Conservation (phyloP, 2,113 vertebrate species). For the Synodontis membranacea region DNA sequence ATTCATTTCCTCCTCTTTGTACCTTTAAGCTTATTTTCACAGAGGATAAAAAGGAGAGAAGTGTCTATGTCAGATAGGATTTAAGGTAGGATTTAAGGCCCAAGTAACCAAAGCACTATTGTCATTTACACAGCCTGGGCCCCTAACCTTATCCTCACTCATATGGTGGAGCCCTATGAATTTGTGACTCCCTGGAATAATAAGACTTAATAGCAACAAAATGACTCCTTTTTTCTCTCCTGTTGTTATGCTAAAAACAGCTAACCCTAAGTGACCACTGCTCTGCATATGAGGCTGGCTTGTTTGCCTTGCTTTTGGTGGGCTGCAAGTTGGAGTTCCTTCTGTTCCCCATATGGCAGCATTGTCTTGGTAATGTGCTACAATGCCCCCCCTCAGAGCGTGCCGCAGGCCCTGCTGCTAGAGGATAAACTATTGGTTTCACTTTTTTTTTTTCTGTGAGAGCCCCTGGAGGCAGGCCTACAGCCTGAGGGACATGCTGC, state of each 20-base stretch:
- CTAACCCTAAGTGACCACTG: conserved; percentile 70
- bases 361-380: conserved; percentile 83
- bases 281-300: conserved; percentile 75
- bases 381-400: conserved; percentile 70
- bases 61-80: conserved; percentile 69
- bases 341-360: conserved; percentile 91
- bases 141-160: conserved; percentile 76
- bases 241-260: conserved; percentile 79
- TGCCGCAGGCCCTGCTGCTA: conserved; percentile 74
- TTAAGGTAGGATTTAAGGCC: conserved; percentile 67
- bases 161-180: conserved; percentile 77
- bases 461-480: conserved; percentile 63
- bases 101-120: conserved; percentile 75
- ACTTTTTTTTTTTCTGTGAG: conserved; percentile 71
- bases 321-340: conserved; percentile 76
- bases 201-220: conserved; percentile 67
- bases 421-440: conserved; percentile 79
- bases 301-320: conserved; percentile 76
- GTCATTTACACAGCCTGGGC: conserved; percentile 73
- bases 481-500: conserved; percentile 60
- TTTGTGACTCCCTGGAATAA: conserved; percentile 70
- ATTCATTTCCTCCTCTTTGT: conserved; percentile 67
- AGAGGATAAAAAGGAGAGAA: conserved; percentile 68
- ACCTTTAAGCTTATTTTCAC: conserved; percentile 69
- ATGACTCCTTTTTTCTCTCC: conserved; percentile 74